phyloP scores from a whole-genome alignment of 1,140 invertebrate species.

The Drosophila suzukii region DNA sequence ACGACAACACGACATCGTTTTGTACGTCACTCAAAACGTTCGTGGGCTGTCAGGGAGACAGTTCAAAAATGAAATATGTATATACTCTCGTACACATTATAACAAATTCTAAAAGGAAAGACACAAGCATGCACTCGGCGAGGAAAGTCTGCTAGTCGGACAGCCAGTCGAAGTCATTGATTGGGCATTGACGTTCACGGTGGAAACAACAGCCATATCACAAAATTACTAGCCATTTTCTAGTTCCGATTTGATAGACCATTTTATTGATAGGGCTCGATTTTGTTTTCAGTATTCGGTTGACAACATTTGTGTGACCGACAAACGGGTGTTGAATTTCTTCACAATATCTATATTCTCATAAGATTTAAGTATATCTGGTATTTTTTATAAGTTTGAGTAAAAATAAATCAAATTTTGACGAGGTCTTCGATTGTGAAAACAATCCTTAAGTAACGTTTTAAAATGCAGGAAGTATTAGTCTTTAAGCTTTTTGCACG shows the following conservation, averaged over 20 bases:
- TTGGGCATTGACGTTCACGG: slow-evolving; percentile 42
- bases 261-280: background rate
- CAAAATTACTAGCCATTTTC: background rate
- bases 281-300: background rate
- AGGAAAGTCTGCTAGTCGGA: slow-evolving; percentile 20
- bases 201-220: slow-evolving; percentile 1
- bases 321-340: background rate
- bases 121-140: slow-evolving; percentile 41
- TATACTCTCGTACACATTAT: slow-evolving; percentile 43
- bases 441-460: background rate
- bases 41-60: slow-evolving; percentile 78
- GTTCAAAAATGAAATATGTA: slow-evolving; percentile 81
- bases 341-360: too few species aligned
- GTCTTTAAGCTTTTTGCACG: background rate
- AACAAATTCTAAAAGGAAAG: slow-evolving; percentile 75
- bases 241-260: background rate
- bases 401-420: background rate
- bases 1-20: slow-evolving; percentile 83
- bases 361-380: background rate
- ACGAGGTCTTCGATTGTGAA: too few species aligned
- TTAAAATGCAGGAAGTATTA: background rate
- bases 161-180: slow-evolving; percentile 43
- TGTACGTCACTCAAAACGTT: slow-evolving; percentile 80
- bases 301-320: background rate
- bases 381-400: background rate